phyloP scores from a whole-genome alignment of 2,888 invertebrate genomes.

The Dyspetes luteomarginatus region DNA sequence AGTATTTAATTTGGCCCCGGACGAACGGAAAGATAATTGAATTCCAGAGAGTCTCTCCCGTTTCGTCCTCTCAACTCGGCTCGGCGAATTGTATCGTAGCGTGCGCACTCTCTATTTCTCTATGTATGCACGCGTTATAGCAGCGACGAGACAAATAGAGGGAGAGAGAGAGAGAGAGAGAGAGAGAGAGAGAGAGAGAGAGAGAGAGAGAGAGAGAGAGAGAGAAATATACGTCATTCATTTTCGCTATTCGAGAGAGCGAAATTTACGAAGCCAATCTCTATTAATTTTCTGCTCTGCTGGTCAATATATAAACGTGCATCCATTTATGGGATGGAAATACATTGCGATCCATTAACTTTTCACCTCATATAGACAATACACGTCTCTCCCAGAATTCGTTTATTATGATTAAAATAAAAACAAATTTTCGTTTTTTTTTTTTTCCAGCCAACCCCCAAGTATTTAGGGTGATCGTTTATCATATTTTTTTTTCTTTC shows the following conservation, averaged over 20 bases:
- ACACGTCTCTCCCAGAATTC: slow-evolving; percentile 63
- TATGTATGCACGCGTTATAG: slow-evolving; percentile 29
- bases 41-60: slow-evolving; percentile 70
- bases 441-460: neutral
- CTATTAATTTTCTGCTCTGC: slow-evolving; percentile 77
- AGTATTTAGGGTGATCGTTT: neutral
- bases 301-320: slow-evolving; percentile 72
- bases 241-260: slow-evolving; percentile 45
- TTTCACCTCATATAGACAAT: slow-evolving; percentile 46
- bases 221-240: slow-evolving; percentile 66
- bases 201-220: slow-evolving; percentile 5
- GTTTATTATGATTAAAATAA: slow-evolving; percentile 5
- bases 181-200: neutral
- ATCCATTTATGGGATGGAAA: slow-evolving; percentile 63
- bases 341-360: slow-evolving; percentile 64
- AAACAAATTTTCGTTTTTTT: slow-evolving; percentile 48
- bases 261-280: slow-evolving; percentile 69
- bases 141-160: slow-evolving; percentile 17
- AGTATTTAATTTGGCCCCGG: slow-evolving; percentile 77
- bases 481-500: neutral
- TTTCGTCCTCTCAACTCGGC: slow-evolving; percentile 59
- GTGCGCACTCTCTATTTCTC: slow-evolving; percentile 24
- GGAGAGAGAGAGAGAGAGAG: neutral
- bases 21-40: slow-evolving; percentile 77
- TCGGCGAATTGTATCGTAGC: slow-evolving; percentile 20